These are phyloP conservation scores for Sinopyrophorus schimmeli DNA, from an alignment of 2,888 invertebrate species.

Conservation along the genomic window DNA sequence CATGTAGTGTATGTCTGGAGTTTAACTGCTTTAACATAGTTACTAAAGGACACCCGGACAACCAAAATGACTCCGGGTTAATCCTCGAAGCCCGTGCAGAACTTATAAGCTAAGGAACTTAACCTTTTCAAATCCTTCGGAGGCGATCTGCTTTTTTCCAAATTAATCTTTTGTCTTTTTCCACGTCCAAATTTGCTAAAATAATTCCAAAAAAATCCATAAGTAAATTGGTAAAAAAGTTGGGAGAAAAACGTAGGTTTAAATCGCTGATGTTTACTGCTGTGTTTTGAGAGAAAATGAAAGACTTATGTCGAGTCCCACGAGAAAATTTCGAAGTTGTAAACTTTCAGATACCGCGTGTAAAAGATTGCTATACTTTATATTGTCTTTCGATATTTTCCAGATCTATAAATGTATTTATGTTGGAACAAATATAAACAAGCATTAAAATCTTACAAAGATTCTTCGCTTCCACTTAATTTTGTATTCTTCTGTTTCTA, in stretches of 20 bases:
- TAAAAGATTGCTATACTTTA: constrained; percentile 24
- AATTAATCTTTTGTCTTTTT: too few species aligned
- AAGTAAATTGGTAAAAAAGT: constrained; percentile 22
- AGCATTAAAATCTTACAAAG: constrained; percentile 17
- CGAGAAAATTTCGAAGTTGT: constrained; percentile 25
- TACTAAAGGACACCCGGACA: constrained; percentile 37
- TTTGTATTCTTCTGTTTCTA: constrained; percentile 12
- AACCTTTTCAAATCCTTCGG: constrained; percentile 14
- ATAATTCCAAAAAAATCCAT: constrained; percentile 5
- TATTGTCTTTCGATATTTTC: constrained; percentile 25
- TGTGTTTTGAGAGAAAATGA: constrained; percentile 25
- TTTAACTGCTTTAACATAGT: constrained; percentile 40
- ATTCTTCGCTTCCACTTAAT: constrained; percentile 11
- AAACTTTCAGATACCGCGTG: constrained; percentile 23
- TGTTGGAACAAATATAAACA: constrained; percentile 17
- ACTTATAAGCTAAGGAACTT: constrained; percentile 31
- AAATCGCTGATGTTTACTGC: constrained; percentile 24
- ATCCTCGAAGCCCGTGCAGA: constrained; percentile 38
- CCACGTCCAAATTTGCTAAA: constrained; percentile 2
- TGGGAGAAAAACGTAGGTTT: constrained; percentile 19
- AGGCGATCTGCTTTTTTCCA: too few species aligned
- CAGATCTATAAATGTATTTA: constrained; percentile 20
- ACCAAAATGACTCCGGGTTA: constrained; percentile 37
- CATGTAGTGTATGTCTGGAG: constrained; percentile 39
- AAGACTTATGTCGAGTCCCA: constrained; percentile 20